These are phyloP conservation scores for Sturnus vulgaris DNA, from an alignment of 2,113 vertebrate species.

Conservation along the genomic window DNA sequence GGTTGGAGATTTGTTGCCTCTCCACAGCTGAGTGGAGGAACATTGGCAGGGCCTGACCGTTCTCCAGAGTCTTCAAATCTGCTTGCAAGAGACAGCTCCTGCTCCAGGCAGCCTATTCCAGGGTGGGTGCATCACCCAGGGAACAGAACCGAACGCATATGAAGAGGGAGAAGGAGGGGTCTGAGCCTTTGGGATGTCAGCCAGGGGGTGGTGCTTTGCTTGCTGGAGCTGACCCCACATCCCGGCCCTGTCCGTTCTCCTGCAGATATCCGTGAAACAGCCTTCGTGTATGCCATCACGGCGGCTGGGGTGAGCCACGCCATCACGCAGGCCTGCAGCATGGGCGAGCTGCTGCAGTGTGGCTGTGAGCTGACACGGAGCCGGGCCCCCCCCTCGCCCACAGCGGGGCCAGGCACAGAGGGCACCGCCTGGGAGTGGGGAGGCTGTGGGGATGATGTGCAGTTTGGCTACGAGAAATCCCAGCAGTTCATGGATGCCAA, in stretches of 20 bases:
- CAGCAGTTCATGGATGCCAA: slow-evolving; percentile 95
- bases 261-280: slow-evolving; percentile 93
- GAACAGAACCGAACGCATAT: fast-evolving
- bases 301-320: slow-evolving; percentile 91
- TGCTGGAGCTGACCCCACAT: not conserved
- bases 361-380: slow-evolving; percentile 90
- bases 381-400: slow-evolving; percentile 70
- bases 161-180: not conserved
- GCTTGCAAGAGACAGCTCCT: not conserved
- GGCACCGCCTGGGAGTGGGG: slow-evolving; percentile 95
- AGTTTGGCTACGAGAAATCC: slow-evolving; percentile 95
- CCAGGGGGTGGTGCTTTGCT: not conserved
- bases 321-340: slow-evolving; percentile 97
- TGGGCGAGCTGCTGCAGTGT: slow-evolving; percentile 94
- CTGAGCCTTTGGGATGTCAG: not conserved
- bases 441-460: slow-evolving; percentile 94
- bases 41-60: not conserved
- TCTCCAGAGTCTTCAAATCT: not conserved
- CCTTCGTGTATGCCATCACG: slow-evolving; percentile 94
- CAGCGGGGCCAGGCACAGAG: slow-evolving; percentile 50
- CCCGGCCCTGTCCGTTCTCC: not conserved
- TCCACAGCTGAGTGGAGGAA: not conserved
- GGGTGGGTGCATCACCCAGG: not conserved
- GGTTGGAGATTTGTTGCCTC: not conserved
- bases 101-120: not conserved